Percentiles rank a stretch among this genome's conserved stretches.
phyloP scores from a whole-genome alignment of 2,113 vertebrate genomes.

The Dipodomys spectabilis region DNA sequence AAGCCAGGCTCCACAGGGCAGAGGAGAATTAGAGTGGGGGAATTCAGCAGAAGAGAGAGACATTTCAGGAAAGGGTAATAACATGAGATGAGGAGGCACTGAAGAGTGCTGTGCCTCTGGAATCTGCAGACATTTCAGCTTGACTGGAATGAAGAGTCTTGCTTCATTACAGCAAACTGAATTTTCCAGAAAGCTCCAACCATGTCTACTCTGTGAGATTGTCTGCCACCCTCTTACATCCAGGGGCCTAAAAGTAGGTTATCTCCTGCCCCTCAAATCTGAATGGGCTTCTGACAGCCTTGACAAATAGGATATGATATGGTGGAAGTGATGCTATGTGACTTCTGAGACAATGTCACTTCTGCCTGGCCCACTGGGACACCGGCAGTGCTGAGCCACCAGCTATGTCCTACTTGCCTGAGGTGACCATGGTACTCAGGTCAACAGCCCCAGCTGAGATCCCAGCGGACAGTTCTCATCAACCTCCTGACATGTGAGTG shows the following conservation, averaged over 20 bases:
- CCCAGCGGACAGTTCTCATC: not conserved
- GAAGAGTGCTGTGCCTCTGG: not conserved
- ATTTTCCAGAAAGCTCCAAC: not conserved
- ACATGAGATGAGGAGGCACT: fast-evolving
- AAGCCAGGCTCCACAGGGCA: fast-evolving
- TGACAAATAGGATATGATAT: not conserved
- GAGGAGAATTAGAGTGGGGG: not conserved
- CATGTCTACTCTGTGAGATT: not conserved
- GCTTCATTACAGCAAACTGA: fast-evolving
- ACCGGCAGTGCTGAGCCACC: not conserved
- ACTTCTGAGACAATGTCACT: not conserved
- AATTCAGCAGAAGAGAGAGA: not conserved
- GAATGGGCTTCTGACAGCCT: not conserved
- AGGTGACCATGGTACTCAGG: not conserved
- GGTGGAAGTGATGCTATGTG: not conserved
- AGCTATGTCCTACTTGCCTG: not conserved
- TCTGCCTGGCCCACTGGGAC: not conserved
- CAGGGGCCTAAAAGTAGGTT: no score
- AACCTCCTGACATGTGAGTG: not conserved
- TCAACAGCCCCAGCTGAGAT: not conserved
- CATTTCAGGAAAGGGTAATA: not conserved
- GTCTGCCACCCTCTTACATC: no score
- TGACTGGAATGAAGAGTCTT: not conserved
- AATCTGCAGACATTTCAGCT: not conserved
- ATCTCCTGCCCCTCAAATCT: not conserved